Conservation (phyloP, 2,797 vertebrate genomes). For the Fratercula arctica region DNA sequence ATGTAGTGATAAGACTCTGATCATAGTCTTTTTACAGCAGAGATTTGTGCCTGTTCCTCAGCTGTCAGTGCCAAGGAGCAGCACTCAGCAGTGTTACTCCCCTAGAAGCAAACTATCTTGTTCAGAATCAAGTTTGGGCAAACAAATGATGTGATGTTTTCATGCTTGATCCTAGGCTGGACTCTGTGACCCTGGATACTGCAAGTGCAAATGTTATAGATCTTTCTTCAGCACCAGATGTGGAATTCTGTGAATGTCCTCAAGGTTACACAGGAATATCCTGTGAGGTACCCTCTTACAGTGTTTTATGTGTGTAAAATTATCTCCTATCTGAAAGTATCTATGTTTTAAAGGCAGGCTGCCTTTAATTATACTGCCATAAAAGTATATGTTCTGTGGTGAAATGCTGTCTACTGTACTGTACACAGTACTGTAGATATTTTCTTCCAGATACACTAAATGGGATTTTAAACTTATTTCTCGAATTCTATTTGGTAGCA, state of each 20-base stretch:
- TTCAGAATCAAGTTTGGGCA: not conserved
- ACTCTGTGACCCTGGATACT: conserved; percentile 82
- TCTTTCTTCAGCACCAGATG: conserved; percentile 75
- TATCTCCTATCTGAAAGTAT: not conserved
- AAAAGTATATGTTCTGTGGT: not conserved
- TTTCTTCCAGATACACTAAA: not conserved
- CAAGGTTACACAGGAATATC: conserved; percentile 91
- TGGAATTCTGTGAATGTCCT: conserved; percentile 92
- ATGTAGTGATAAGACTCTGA: not conserved
- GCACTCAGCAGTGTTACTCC: not conserved
- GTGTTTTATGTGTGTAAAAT: not conserved
- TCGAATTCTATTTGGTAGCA: not conserved
- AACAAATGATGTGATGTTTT: not conserved
- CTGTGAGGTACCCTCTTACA: conserved; percentile 86
- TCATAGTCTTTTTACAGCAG: not conserved
- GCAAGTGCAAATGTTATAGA: conserved; percentile 77
- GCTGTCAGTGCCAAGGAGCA: not conserved
- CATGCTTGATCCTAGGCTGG: conserved; percentile 76
- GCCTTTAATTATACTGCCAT: not conserved
- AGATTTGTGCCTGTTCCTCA: not conserved
- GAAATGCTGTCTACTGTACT: not conserved
- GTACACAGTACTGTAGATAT: not conserved
- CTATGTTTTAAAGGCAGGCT: not conserved
- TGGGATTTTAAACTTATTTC: not conserved
- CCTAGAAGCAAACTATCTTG: not conserved